Evolutionary conservation across 1,140 invertebrate genomes (phyloP).

Genomic region (Babylonia areolata): DNA sequence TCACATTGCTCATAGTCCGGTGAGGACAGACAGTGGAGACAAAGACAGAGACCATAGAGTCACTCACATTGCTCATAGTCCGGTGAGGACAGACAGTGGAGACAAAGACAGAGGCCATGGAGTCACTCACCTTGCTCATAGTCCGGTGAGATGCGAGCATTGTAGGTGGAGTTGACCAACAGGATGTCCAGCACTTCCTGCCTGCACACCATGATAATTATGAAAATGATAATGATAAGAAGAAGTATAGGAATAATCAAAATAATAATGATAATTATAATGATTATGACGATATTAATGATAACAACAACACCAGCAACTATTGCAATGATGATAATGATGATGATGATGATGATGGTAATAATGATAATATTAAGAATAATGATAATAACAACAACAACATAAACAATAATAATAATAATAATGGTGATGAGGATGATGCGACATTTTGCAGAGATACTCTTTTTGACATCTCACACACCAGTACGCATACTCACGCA

Average conservation of each 20-base stretch:
- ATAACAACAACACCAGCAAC: no score
- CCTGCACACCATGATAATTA: constrained; percentile 18
- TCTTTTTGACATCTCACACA: no score
- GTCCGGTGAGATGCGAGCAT: constrained; percentile 41
- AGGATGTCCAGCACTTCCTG: constrained; percentile 43
- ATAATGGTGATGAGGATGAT: no score
- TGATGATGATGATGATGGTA: no score
- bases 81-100: not conserved
- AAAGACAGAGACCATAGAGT: not conserved
- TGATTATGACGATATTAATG: no score
- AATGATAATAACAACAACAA: no score
- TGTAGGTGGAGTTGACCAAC: constrained; percentile 43
- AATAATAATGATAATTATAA: no score
- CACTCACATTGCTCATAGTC: not conserved
- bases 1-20: not conserved
- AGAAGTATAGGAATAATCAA: no score
- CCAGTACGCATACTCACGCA: no score
- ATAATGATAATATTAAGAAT: no score
- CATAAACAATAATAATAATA: no score
- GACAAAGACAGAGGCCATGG: not conserved
- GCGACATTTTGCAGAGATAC: no score
- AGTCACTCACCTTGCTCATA: constrained; percentile 38
- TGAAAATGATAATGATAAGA: not conserved
- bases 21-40: not conserved
- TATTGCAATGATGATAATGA: not conserved